A percentile compares a stretch with the other conserved stretches of the same genome.
Conservation (phyloP, 2,888 invertebrate species). For the Lasioglossum lativentre region DNA sequence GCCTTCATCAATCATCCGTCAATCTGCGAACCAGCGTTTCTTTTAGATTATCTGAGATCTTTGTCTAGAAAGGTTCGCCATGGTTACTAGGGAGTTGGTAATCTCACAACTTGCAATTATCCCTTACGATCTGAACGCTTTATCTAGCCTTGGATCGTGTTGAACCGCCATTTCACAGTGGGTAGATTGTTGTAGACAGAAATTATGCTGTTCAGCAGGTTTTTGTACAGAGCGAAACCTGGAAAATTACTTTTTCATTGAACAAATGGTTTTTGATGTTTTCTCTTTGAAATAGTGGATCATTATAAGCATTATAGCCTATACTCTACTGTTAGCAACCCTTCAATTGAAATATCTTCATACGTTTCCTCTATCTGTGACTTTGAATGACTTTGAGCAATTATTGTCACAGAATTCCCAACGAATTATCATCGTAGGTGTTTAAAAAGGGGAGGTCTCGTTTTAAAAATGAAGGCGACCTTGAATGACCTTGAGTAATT, state of each 20-base stretch:
- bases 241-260: not conserved
- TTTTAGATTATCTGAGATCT: conserved; percentile 62
- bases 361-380: no score
- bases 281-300: no score
- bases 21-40: conserved; percentile 65
- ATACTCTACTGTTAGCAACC: no score
- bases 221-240: not conserved
- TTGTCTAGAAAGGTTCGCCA: conserved; percentile 50
- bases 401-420: no score
- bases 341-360: no score
- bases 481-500: no score
- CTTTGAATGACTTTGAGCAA: no score
- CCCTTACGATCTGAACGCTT: conserved; percentile 40
- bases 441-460: no score
- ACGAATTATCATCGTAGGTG: no score
- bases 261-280: no score
- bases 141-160: conserved; percentile 28
- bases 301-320: no score
- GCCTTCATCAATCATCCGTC: conserved; percentile 80
- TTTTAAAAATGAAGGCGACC: no score
- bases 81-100: conserved; percentile 46
- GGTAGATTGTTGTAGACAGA: not conserved
- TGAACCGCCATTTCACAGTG: not conserved
- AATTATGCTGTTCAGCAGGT: not conserved
- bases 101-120: conserved; percentile 55